Base-by-base conservation (phyloP, 2,113 vertebrate species). In the Nettapus auritus region DNA sequence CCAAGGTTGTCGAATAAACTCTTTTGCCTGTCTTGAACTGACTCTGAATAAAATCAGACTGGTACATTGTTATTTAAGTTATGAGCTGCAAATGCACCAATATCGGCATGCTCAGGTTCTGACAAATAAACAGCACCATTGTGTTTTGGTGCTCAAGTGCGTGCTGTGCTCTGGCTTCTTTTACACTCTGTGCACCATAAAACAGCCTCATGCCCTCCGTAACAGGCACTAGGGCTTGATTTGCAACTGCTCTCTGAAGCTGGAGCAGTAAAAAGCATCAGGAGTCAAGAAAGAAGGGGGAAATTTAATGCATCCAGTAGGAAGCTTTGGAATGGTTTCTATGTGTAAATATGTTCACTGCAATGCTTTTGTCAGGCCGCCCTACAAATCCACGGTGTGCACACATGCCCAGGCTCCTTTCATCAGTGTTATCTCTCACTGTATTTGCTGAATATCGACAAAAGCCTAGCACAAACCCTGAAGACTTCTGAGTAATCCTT, bases 61-160 rank as follows among this genome's bases (percentile, higher is more conserved):
- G 50, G 31, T 33, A 0, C 5, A 33, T 18, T 80, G 42, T 48
- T 3, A 36, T 57, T 88, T 40, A 15, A 73, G 56, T 1, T n/a
- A 9, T 1, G 29, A 88, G 42, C 63, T 80, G 53, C 53, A 59
- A 79, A 64, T 9, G 40, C 59, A 68, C 13, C 31, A 11, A 82
- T 33, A 38, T 59, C n/a, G 6, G 1, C 20, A 12, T 20, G 13
- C 8, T 33, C 59, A 76, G 48, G 29, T 71, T 71, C 42, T 4
- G 26, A 40, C 20, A 17, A 62, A 38, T 10, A 1, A 26, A 13
- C 0, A 18, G n/a, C 18, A 76, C 28, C 0, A 0, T 0, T n/a
- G 67, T 9, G 52, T 28, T 57, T 10, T 53, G 19, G 56, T 8
- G 50, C 8, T 40, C 44, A 18, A 38, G 34, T 33, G 38, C 52